Evolutionary conservation across 2,113 vertebrate species (phyloP).

Genomic region (Emydocephalus ijimae): DNA sequence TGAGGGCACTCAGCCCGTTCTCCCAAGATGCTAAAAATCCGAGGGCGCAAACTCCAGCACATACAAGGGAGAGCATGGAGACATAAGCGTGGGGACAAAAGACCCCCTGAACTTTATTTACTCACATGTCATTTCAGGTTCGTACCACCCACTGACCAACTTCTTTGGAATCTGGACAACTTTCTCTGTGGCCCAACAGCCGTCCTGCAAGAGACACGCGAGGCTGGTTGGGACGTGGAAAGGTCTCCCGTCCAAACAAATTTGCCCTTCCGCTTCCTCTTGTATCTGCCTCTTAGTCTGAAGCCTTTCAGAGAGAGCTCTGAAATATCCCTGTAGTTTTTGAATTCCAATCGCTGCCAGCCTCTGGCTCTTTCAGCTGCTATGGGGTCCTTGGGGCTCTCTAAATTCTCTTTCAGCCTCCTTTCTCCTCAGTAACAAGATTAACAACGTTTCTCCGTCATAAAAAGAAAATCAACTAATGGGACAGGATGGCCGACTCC

Average conservation of each 20-base stretch:
- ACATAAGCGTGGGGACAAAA: not conserved
- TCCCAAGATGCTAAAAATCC: not conserved
- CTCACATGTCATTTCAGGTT: slow-evolving; percentile 89
- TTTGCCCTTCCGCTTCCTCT: not conserved
- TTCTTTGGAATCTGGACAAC: slow-evolving; percentile 86
- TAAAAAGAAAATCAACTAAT: not conserved
- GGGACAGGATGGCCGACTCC: not conserved
- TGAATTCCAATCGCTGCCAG: too few relatives aligned
- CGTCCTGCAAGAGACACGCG: slow-evolving; percentile 64
- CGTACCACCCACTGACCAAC: slow-evolving; percentile 86
- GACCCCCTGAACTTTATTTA: not conserved
- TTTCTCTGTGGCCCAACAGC: slow-evolving; percentile 83
- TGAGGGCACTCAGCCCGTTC: not conserved
- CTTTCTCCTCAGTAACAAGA: not conserved
- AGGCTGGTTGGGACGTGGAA: not conserved
- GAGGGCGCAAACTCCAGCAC: not conserved
- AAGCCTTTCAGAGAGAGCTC: not conserved
- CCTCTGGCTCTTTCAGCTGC: not conserved
- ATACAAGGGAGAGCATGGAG: not conserved
- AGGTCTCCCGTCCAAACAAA: not conserved
- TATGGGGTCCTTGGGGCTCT: not conserved
- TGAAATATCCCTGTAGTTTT: not conserved
- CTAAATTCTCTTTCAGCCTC: not conserved
- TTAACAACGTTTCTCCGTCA: not conserved
- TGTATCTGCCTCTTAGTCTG: not conserved